Evolutionary conservation across 2,797 vertebrate species (phyloP).

Genomic region (Champsocephalus gunnari): DNA sequence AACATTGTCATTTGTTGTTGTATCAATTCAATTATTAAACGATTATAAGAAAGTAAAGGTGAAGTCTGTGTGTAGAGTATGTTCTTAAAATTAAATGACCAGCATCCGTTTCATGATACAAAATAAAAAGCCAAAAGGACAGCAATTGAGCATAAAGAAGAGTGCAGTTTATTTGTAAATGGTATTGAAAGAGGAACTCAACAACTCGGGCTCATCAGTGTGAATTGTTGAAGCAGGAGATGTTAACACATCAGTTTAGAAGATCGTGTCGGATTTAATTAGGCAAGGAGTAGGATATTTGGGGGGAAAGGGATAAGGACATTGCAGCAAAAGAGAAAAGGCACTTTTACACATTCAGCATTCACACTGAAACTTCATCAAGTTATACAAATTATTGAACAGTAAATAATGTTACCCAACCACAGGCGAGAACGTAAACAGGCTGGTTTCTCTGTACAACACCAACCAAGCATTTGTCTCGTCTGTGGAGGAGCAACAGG

Average conservation of each 20-base stretch:
- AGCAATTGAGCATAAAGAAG: constrained; percentile 30
- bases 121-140: constrained; percentile 10
- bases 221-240: constrained; percentile 11
- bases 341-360: constrained; percentile 80
- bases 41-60: neutral
- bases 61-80: neutral
- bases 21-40: too few species aligned
- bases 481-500: constrained; percentile 33
- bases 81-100: neutral
- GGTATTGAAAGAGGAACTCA: constrained; percentile 50
- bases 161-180: constrained; percentile 70
- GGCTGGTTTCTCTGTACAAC: constrained; percentile 98
- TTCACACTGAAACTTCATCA: constrained; percentile 45
- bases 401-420: constrained; percentile 7
- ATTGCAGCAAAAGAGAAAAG: constrained; percentile 68
- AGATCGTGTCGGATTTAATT: neutral
- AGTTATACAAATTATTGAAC: constrained; percentile 4
- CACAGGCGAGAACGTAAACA: constrained; percentile 88
- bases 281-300: neutral
- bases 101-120: neutral
- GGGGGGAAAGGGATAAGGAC: neutral
- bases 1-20: neutral
- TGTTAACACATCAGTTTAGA: neutral
- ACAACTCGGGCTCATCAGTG: constrained; percentile 23
- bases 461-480: constrained; percentile 86